These are phyloP conservation scores for Nomada hirtipes DNA, from an alignment of 2,888 invertebrate species.

Conservation along the genomic window DNA sequence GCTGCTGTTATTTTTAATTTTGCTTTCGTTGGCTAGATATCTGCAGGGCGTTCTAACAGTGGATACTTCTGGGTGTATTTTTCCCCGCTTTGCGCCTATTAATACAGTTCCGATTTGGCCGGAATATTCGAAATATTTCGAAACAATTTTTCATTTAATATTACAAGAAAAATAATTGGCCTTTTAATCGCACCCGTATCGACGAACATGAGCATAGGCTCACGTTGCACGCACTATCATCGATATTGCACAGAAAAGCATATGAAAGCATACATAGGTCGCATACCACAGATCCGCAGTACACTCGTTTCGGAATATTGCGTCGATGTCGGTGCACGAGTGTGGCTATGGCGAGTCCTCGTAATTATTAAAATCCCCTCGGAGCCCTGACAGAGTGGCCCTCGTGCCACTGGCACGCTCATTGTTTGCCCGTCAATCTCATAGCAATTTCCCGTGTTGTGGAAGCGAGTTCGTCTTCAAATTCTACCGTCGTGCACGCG, in stretches of 20 bases:
- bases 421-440: constrained; percentile 76
- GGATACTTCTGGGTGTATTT: too few relatives aligned
- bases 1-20: not conserved
- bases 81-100: too few relatives aligned
- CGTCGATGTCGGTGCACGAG: constrained; percentile 28
- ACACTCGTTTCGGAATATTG: constrained; percentile 50
- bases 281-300: constrained; percentile 5
- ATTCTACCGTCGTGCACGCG: constrained; percentile 30
- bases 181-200: not conserved
- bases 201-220: too few relatives aligned
- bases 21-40: not conserved
- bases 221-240: not conserved
- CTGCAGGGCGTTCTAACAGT: too few relatives aligned
- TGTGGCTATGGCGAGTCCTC: constrained; percentile 63
- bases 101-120: too few relatives aligned
- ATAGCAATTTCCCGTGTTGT: constrained; percentile 58
- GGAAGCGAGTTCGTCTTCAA: constrained; percentile 47
- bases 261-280: not conserved
- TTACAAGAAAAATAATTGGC: too few relatives aligned
- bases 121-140: too few relatives aligned
- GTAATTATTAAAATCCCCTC: constrained; percentile 79
- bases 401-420: constrained; percentile 77
- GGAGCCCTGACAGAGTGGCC: constrained; percentile 76
- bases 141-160: too few relatives aligned
- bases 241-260: not conserved